A percentile compares a stretch with the other conserved stretches of the same genome.
These are phyloP conservation scores for Andrena marginata DNA, from an alignment of 2,888 invertebrate genomes.

Conservation along the genomic window DNA sequence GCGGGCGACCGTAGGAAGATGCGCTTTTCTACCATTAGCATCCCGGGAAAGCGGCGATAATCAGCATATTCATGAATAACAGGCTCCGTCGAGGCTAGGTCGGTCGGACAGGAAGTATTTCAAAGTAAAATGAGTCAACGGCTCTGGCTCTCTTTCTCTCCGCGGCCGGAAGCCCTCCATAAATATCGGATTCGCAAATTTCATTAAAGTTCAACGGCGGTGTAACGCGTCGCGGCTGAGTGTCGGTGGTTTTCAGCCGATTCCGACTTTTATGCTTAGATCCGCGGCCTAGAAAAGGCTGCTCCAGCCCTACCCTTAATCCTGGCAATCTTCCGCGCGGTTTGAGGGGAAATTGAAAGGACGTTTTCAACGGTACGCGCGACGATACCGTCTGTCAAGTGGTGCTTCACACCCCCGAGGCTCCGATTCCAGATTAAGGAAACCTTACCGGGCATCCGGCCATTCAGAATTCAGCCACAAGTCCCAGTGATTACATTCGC, in stretches of 20 bases:
- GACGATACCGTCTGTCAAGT: slow-evolving; percentile 27
- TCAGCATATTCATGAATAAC: slow-evolving; percentile 78
- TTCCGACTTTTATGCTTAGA: slow-evolving; percentile 49
- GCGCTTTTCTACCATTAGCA: slow-evolving; percentile 56
- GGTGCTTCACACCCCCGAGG: slow-evolving; percentile 40
- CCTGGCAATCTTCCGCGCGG: slow-evolving; percentile 62
- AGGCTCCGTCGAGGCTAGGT: slow-evolving; percentile 35
- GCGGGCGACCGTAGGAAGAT: slow-evolving; percentile 10
- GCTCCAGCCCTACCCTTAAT: slow-evolving; percentile 47
- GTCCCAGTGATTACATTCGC: slow-evolving; percentile 75
- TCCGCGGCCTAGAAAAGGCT: slow-evolving; percentile 30
- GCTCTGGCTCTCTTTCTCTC: neutral
- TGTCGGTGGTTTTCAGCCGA: slow-evolving; percentile 53
- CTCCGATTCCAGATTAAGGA: slow-evolving; percentile 82
- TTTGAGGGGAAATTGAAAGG: slow-evolving; percentile 66
- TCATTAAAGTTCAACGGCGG: slow-evolving; percentile 61
- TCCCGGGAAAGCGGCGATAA: slow-evolving; percentile 62
- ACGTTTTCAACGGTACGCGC: slow-evolving; percentile 45
- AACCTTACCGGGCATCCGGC: slow-evolving; percentile 74
- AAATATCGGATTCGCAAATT: slow-evolving; percentile 69
- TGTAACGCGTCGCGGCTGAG: slow-evolving; percentile 17
- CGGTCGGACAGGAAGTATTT: slow-evolving; percentile 69
- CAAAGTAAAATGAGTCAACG: slow-evolving; percentile 72
- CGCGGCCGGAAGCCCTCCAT: slow-evolving; percentile 59
- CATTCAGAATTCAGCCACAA: slow-evolving; percentile 73